Base-by-base conservation (phyloP, 2,888 invertebrate species). In the Dascillus cervinus region DNA sequence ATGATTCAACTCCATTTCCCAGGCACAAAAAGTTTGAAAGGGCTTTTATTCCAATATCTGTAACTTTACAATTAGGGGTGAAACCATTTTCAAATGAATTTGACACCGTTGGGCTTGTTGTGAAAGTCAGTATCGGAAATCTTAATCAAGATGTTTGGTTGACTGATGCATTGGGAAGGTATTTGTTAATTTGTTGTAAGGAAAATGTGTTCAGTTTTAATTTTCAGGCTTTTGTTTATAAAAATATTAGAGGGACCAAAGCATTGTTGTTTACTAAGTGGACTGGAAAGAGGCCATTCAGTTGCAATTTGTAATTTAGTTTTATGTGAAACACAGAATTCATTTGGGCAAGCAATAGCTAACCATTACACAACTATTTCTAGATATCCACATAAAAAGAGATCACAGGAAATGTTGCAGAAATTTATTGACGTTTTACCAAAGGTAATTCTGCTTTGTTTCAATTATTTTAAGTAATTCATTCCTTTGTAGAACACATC, bases 31-130 rank as follows among this genome's bases (percentile, higher is more conserved):
- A 48, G 41, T 51, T 49, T 14, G 48, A 47, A 26, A 47, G 64
- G 21, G 50, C 44, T 27, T 19, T 58, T 8, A 44, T 59, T 10
- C 49, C 58, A n/a, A 69, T 79, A 32, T 58, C 60, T 42, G 67
- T 73, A 34, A 49, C 76, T 12, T 39, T 44, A 3, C 45, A 53
- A 10, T 28, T 44, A 10, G 54, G 50, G 22, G 67, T 67, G 40
- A 52, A 56, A 34, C 69, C 73, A 3, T 38, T 56, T 5, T 79
- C 77, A 52, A 73, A 75, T 38, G 87, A 87, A 68, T 69, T 85
- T 41, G 87, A 88, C 61, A 75, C 79, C 5, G 72, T 79, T 3
- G 87, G 86, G 2, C 49, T 83, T 2, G 69, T 86, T 20, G 68
- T 80, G 12, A 60, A 67, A 33, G 65, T 78, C 19, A 72, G 70